A percentile compares a stretch with the other conserved stretches of the same genome.
These are phyloP conservation scores for Hedychridium roseum DNA, from an alignment of 2,888 invertebrate species.

Conservation along the genomic window DNA sequence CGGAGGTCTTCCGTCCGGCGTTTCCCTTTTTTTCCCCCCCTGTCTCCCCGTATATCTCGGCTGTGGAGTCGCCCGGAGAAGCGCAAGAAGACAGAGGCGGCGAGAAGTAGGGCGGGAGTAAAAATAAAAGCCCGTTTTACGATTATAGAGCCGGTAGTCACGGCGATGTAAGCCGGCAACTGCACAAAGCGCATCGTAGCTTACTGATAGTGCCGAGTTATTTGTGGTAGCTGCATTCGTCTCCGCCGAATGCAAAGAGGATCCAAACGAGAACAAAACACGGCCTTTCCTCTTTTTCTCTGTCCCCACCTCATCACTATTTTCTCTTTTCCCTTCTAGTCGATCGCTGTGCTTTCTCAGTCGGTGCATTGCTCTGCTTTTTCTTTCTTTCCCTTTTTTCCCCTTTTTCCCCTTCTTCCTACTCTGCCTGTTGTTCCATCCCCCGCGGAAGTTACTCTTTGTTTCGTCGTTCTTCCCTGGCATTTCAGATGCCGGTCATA, in stretches of 20 bases:
- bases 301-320: constrained; percentile 2
- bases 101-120: constrained; percentile 8
- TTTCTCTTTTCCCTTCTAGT: too few relatives aligned
- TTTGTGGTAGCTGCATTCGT: constrained; percentile 34
- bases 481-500: too few relatives aligned
- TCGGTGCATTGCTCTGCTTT: too few relatives aligned
- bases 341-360: too few relatives aligned
- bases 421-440: too few relatives aligned
- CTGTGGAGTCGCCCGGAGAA: constrained; percentile 6
- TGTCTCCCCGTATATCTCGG: constrained; percentile 16
- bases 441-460: too few relatives aligned
- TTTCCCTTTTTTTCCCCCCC: constrained; percentile 2
- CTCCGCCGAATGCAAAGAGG: constrained; percentile 33
- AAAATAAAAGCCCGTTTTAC: constrained; percentile 33
- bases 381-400: constrained; percentile 12
- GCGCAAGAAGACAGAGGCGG: background rate
- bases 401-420: background rate
- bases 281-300: constrained; percentile 7
- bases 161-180: constrained; percentile 30
- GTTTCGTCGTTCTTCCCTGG: too few relatives aligned
- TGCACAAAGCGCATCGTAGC: constrained; percentile 37
- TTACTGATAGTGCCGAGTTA: constrained; percentile 42
- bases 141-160: constrained; percentile 37
- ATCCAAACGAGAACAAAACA: constrained; percentile 10
- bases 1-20: constrained; percentile 7